A percentile compares a stretch with the other conserved stretches of the same genome.
These are phyloP conservation scores for Nothobranchius furzeri DNA, from an alignment of 2,113 vertebrate species.

Conservation along the genomic window DNA sequence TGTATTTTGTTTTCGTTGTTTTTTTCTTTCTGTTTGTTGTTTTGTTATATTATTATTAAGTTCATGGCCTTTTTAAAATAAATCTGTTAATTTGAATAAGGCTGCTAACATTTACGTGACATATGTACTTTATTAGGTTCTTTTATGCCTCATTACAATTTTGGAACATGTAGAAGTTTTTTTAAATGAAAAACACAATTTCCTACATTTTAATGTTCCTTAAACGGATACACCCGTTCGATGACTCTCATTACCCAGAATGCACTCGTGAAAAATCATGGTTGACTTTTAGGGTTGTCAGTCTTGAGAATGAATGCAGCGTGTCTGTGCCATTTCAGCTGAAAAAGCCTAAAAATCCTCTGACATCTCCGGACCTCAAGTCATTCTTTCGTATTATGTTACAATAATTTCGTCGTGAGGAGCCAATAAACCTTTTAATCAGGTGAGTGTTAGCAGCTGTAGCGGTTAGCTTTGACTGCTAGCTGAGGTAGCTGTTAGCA, in stretches of 20 bases:
- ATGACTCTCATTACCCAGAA: slow-evolving; percentile 37
- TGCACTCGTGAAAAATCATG: slow-evolving; percentile 60
- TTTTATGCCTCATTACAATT: too few relatives aligned
- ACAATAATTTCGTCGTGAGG: slow-evolving; percentile 8
- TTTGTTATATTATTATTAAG: not conserved
- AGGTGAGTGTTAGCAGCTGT: slow-evolving; percentile 48
- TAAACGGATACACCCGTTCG: slow-evolving; percentile 3
- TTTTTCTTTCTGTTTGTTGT: not conserved
- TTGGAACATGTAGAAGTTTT: not conserved
- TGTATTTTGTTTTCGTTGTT: not conserved
- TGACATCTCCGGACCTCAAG: not conserved
- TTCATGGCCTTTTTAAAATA: too few relatives aligned
- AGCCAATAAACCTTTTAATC: slow-evolving; percentile 14
- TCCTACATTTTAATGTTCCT: accelerated
- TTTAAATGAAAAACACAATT: not conserved
- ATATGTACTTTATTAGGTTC: not conserved
- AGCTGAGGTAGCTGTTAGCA: slow-evolving; percentile 28
- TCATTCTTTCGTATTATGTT: not conserved
- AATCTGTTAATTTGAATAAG: too few relatives aligned
- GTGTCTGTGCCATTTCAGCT: not conserved
- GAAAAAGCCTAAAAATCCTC: not conserved
- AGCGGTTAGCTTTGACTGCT: slow-evolving; percentile 1
- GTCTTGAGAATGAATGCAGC: slow-evolving; percentile 31
- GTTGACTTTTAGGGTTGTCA: slow-evolving; percentile 24
- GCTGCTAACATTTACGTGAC: too few relatives aligned